phyloP scores from a whole-genome alignment of 2,888 invertebrate species.

The Phyllotreta striolata region DNA sequence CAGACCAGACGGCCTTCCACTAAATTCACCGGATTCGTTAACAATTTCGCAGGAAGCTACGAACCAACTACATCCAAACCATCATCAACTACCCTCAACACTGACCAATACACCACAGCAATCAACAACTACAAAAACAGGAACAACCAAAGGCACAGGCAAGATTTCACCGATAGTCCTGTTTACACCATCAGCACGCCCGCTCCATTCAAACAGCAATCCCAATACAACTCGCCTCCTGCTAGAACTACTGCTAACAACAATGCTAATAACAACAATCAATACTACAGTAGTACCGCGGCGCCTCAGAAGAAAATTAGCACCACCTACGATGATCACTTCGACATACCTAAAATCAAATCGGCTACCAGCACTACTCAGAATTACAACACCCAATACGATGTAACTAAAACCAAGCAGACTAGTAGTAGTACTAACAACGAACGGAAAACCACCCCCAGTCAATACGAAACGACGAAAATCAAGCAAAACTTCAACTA shows the following conservation, averaged over 20 bases:
- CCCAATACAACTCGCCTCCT: slow-evolving; percentile 48
- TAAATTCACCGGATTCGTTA: slow-evolving; percentile 57
- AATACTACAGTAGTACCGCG: slow-evolving; percentile 43
- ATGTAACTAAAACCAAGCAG: slow-evolving; percentile 44
- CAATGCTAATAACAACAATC: slow-evolving; percentile 38
- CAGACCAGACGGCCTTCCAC: slow-evolving; percentile 54
- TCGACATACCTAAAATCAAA: slow-evolving; percentile 45
- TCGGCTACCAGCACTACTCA: slow-evolving; percentile 41
- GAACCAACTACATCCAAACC: slow-evolving; percentile 63
- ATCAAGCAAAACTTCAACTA: slow-evolving; percentile 42
- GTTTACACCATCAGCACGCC: slow-evolving; percentile 57
- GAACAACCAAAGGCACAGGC: slow-evolving; percentile 46
- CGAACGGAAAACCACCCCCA: slow-evolving; percentile 40
- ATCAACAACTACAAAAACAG: slow-evolving; percentile 47
- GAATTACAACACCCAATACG: slow-evolving; percentile 44
- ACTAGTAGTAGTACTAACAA: slow-evolving; percentile 19
- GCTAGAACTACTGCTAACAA: slow-evolving; percentile 38
- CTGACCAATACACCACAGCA: slow-evolving; percentile 52
- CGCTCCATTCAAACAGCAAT: slow-evolving; percentile 58
- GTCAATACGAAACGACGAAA: slow-evolving; percentile 46
- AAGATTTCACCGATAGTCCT: slow-evolving; percentile 36
- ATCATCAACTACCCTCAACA: slow-evolving; percentile 49
- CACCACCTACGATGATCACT: slow-evolving; percentile 39
- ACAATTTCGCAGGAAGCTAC: slow-evolving; percentile 62
- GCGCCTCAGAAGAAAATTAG: slow-evolving; percentile 46